phyloP scores from a whole-genome alignment of 2,797 vertebrate genomes.

The Falco naumanni region DNA sequence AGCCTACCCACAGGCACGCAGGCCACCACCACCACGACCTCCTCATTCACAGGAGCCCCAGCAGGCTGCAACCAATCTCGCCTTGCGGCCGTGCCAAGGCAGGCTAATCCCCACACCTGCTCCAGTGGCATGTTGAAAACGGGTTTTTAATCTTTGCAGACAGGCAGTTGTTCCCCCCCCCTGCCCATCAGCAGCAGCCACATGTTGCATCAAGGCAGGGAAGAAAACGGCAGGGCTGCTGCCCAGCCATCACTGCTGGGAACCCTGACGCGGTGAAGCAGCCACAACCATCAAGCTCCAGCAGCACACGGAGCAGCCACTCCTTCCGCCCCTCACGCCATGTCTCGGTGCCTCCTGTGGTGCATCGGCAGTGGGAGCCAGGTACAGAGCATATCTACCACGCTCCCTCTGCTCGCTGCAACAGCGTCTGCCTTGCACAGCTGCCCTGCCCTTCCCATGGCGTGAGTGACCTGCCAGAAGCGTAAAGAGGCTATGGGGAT shows the following conservation, averaged over 20 bases:
- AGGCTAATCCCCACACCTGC: not conserved
- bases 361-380: not conserved
- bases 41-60: not conserved
- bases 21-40: not conserved
- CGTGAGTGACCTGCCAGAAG: not conserved
- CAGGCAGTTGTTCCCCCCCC: not conserved
- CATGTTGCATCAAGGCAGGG: not conserved
- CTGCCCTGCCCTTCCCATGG: not conserved
- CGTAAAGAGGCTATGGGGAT: not conserved
- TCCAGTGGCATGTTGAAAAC: not conserved
- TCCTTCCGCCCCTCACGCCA: not conserved
- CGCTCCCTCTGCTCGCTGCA: accelerated
- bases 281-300: not conserved
- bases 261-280: not conserved
- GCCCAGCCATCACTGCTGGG: accelerated
- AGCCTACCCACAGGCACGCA: accelerated
- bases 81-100: not conserved
- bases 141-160: not conserved
- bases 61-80: not conserved
- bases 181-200: not conserved
- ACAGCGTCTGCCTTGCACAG: not conserved
- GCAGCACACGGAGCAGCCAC: not conserved
- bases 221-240: not conserved
- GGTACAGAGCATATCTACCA: not conserved
- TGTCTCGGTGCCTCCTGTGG: accelerated